Percentiles rank a stretch among this genome's conserved stretches.
phyloP scores from a whole-genome alignment of 2,888 invertebrate genomes.

The Cephus spinipes region DNA sequence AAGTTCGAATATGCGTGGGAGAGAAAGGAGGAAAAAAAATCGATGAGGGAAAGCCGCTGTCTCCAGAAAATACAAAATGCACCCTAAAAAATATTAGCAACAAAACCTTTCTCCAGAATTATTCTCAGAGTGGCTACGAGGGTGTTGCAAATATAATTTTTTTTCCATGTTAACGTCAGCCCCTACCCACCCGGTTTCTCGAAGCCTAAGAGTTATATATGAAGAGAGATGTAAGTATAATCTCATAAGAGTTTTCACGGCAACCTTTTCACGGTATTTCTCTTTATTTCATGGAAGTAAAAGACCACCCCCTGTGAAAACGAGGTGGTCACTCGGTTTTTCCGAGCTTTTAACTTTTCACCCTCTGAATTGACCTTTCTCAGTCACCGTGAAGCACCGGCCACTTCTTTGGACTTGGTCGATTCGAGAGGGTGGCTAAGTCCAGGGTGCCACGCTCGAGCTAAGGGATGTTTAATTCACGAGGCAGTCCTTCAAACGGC shows the following conservation, averaged over 20 bases:
- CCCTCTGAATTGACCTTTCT: slow-evolving; percentile 23
- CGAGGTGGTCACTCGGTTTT: slow-evolving; percentile 42
- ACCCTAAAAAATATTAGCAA: not conserved
- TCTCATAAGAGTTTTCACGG: not conserved
- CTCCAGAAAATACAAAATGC: not conserved
- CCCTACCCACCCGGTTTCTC: not conserved
- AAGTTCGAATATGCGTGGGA: not conserved
- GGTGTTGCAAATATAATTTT: not conserved
- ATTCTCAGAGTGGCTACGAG: not conserved
- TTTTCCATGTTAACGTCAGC: not conserved
- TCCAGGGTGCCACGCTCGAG: not conserved
- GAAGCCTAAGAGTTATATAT: not conserved
- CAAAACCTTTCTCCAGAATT: not conserved
- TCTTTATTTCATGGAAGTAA: not conserved
- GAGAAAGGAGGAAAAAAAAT: not conserved
- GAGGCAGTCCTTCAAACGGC: slow-evolving; percentile 43
- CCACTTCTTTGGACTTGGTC: not conserved
- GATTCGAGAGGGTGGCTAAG: not conserved
- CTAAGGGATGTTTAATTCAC: slow-evolving; percentile 62
- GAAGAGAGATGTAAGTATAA: not conserved
- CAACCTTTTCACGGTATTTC: not conserved
- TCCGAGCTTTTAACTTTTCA: slow-evolving; percentile 55
- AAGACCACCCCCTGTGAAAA: not conserved
- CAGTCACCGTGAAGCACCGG: slow-evolving; percentile 15
- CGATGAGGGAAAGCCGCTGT: not conserved